phyloP scores from a whole-genome alignment of 2,113 vertebrate species.

The Varanus salvator region DNA sequence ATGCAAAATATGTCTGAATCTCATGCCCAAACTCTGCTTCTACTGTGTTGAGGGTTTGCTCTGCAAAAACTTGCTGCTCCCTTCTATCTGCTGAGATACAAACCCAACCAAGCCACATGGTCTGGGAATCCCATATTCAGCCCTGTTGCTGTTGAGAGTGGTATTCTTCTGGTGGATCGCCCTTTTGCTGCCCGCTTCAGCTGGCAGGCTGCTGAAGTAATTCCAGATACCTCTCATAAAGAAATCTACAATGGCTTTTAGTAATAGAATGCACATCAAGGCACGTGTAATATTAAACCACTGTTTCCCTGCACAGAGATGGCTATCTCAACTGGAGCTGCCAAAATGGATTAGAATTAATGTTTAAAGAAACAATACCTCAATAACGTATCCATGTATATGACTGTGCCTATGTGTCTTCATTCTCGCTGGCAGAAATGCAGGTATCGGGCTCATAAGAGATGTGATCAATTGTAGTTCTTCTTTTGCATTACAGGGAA shows the following conservation, averaged over 20 bases:
- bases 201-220: neutral
- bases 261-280: slow-evolving; percentile 10
- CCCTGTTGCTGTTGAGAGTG: neutral
- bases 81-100: too few relatives aligned
- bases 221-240: neutral
- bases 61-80: too few relatives aligned
- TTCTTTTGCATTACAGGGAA: neutral
- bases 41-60: too few relatives aligned
- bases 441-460: neutral
- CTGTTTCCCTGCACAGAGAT: neutral
- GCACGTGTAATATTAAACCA: neutral
- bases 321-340: neutral
- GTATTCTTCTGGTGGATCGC: neutral
- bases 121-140: neutral
- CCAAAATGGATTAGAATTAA: slow-evolving; percentile 1
- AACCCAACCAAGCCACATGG: neutral
- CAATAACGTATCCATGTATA: neutral
- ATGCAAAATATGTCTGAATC: too few relatives aligned
- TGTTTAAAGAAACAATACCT: neutral
- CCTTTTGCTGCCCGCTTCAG: neutral
- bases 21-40: too few relatives aligned
- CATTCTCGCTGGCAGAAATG: neutral
- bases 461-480: neutral
- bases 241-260: neutral
- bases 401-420: slow-evolving; percentile 25